Conservation (phyloP, 2,113 vertebrate genomes). For the Chionodraco myersi region DNA sequence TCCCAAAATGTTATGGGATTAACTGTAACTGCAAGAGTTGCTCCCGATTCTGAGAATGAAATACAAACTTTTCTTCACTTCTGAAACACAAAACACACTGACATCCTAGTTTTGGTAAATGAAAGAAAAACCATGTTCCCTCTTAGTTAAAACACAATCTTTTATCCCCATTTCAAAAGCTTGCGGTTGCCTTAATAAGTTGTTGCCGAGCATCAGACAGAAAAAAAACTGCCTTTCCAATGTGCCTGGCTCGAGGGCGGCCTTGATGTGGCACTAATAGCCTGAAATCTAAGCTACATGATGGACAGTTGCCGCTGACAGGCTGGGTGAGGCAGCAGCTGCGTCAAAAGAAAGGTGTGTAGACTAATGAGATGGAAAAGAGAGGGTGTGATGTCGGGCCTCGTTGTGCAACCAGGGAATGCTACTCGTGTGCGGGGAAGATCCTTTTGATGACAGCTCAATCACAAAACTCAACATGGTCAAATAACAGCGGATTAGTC, state of each 20-base stretch:
- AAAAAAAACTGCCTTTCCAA: slow-evolving; percentile 51
- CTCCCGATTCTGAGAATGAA: slow-evolving; percentile 42
- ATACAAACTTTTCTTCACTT: slow-evolving; percentile 71
- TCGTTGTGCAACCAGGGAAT: slow-evolving; percentile 67
- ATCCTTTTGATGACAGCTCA: slow-evolving; percentile 71
- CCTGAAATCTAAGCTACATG: slow-evolving; percentile 75
- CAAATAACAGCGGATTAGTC: slow-evolving; percentile 53
- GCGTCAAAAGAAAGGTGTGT: slow-evolving; percentile 84
- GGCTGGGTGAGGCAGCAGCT: slow-evolving; percentile 78
- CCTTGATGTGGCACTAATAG: slow-evolving; percentile 80
- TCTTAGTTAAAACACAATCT: slow-evolving; percentile 69
- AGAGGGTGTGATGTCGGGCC: slow-evolving; percentile 75
- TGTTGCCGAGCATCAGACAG: slow-evolving; percentile 47
- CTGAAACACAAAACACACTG: slow-evolving; percentile 34
- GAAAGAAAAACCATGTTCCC: slow-evolving; percentile 37
- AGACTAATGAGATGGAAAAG: slow-evolving; percentile 84
- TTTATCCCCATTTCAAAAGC: slow-evolving; percentile 71
- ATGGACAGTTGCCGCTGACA: slow-evolving; percentile 82
- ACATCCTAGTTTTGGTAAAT: slow-evolving; percentile 35
- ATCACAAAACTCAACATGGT: slow-evolving; percentile 66
- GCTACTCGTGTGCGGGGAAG: slow-evolving; percentile 50
- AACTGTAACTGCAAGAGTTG: slow-evolving; percentile 20
- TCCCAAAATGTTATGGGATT: neutral
- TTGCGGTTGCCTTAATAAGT: slow-evolving; percentile 58
- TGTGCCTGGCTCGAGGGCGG: slow-evolving; percentile 50